A percentile compares a stretch with the other conserved stretches of the same genome.
phyloP scores from a whole-genome alignment of 1,140 invertebrate genomes.

The Anoplophora glabripennis region DNA sequence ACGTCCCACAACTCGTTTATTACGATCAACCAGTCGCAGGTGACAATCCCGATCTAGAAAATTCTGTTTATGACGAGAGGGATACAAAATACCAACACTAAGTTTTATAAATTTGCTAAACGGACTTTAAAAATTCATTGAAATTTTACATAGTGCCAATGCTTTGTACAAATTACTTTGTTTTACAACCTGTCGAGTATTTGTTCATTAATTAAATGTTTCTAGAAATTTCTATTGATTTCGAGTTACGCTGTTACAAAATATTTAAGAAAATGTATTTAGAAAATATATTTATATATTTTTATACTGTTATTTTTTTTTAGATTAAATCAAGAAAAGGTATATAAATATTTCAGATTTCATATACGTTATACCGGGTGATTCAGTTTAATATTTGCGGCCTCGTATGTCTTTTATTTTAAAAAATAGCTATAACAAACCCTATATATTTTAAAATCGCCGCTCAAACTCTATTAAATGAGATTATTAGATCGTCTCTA shows the following conservation, averaged over 20 bases:
- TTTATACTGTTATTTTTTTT: too few relatives aligned
- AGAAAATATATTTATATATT: too few relatives aligned
- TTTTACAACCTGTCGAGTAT: neutral
- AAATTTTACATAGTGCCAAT: conserved; percentile 23
- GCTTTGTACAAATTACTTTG: neutral
- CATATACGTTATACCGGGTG: too few relatives aligned
- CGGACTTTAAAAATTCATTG: neutral
- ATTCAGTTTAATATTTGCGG: too few relatives aligned
- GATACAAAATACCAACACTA: conserved; percentile 39
- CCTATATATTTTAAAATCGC: too few relatives aligned
- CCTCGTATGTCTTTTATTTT: too few relatives aligned
- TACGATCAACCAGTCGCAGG: conserved; percentile 25
- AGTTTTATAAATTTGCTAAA: neutral
- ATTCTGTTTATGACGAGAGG: conserved; percentile 42
- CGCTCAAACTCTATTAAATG: too few relatives aligned
- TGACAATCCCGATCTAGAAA: conserved; percentile 30
- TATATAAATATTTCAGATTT: neutral
- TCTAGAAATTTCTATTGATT: conserved; percentile 2
- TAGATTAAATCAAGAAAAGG: neutral
- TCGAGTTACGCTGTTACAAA: too few relatives aligned
- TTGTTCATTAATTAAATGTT: neutral
- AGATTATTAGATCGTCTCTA: too few relatives aligned
- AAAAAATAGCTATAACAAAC: too few relatives aligned
- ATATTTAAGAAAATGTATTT: too few relatives aligned
- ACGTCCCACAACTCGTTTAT: conserved; percentile 44